phyloP scores from a whole-genome alignment of 1,140 invertebrate species.

The Neodiprion fabricii region DNA sequence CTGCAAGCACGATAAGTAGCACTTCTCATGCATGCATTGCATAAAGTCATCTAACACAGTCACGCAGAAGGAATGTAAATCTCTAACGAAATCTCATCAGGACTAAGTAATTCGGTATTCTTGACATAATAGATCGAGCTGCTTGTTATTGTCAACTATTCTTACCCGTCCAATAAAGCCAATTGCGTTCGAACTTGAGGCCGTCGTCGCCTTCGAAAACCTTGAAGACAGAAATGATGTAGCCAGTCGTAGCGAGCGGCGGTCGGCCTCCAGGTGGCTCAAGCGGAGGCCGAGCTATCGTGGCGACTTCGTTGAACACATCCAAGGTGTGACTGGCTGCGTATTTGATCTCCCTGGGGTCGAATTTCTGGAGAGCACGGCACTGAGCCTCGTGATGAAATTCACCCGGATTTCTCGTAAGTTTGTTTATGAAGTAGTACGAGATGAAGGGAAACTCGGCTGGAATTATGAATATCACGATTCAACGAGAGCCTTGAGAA shows the following conservation, averaged over 20 bases:
- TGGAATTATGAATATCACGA: slow-evolving; percentile 52
- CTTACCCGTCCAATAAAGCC: slow-evolving; percentile 89
- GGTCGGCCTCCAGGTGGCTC: slow-evolving; percentile 76
- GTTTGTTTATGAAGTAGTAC: slow-evolving; percentile 87
- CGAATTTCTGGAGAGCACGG: slow-evolving; percentile 81
- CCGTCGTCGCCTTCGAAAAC: slow-evolving; percentile 93
- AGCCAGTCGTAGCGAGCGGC: slow-evolving; percentile 81
- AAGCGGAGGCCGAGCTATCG: slow-evolving; percentile 86
- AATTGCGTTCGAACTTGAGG: slow-evolving; percentile 89
- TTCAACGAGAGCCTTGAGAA: no score
- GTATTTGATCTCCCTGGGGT: slow-evolving; percentile 79
- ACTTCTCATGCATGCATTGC: no score
- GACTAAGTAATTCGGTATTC: no score
- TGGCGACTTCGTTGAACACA: slow-evolving; percentile 87
- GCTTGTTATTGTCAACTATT: no score
- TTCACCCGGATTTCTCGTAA: slow-evolving; percentile 80
- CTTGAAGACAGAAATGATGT: slow-evolving; percentile 92
- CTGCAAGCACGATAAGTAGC: no score
- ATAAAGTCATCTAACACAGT: no score
- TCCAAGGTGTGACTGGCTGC: slow-evolving; percentile 86
- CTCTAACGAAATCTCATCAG: no score
- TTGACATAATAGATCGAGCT: no score
- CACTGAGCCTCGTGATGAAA: slow-evolving; percentile 85
- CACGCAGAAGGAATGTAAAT: no score
- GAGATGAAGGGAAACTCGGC: slow-evolving; percentile 91